phyloP scores from a whole-genome alignment of 2,113 vertebrate genomes.

The Leptobrachium ailaonicum region DNA sequence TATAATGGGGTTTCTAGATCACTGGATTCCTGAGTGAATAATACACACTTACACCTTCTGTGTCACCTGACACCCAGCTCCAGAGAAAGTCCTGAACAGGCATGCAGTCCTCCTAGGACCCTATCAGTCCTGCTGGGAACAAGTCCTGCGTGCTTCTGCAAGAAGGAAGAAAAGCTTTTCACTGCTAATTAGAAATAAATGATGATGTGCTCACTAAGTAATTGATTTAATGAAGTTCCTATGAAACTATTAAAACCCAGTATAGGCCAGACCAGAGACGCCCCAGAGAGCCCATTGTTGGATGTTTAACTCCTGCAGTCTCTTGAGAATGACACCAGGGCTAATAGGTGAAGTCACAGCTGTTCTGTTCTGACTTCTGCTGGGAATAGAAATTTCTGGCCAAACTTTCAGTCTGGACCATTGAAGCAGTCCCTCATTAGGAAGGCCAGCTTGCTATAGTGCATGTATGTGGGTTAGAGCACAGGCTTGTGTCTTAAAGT shows the following conservation, averaged over 20 bases:
- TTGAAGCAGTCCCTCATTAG: constrained; percentile 54
- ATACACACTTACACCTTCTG: not conserved
- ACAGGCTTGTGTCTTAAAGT: not conserved
- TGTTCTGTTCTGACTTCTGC: constrained; percentile 68
- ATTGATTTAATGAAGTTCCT: constrained; percentile 95
- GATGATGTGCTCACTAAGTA: constrained; percentile 82
- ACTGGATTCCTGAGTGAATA: not conserved
- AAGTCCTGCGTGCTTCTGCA: constrained; percentile 61
- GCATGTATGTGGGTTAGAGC: not conserved
- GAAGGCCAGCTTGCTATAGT: constrained; percentile 39
- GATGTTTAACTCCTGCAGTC: constrained; percentile 83
- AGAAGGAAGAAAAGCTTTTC: constrained; percentile 63
- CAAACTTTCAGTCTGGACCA: constrained; percentile 52
- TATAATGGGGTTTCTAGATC: not conserved
- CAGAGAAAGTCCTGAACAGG: constrained; percentile 68
- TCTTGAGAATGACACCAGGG: constrained; percentile 84
- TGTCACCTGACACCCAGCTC: constrained; percentile 60
- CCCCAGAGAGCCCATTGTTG: constrained; percentile 81
- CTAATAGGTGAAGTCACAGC: constrained; percentile 87
- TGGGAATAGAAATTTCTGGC: constrained; percentile 58
- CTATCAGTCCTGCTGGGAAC: constrained; percentile 68
- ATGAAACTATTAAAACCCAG: constrained; percentile 86
- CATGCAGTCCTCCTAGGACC: constrained; percentile 65
- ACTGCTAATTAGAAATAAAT: constrained; percentile 82
- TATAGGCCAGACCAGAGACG: constrained; percentile 81